Evolutionary conservation across 2,888 invertebrate genomes (phyloP).

Genomic region (Andrena praecox): DNA sequence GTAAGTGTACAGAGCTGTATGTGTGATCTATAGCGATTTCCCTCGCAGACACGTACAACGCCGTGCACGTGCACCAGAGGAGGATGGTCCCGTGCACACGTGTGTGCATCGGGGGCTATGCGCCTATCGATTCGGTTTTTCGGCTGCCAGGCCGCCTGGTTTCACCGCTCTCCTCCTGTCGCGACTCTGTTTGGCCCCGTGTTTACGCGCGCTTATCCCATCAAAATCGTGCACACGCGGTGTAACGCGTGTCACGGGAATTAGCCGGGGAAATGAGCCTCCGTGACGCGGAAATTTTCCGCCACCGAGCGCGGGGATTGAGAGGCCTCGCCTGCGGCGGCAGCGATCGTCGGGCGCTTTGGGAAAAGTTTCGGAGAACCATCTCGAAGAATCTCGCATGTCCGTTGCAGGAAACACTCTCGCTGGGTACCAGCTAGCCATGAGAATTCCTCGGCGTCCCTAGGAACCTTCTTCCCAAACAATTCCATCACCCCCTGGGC

Average conservation of each 20-base stretch:
- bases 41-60: conserved; percentile 50
- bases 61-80: conserved; percentile 39
- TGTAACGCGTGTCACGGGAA: conserved; percentile 52
- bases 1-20: conserved; percentile 75
- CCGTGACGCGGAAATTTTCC: conserved; percentile 9
- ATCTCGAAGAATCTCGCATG: neutral
- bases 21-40: conserved; percentile 76
- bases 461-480: too few species aligned
- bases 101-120: conserved; percentile 75
- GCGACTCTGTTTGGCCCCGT: conserved; percentile 47
- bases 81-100: conserved; percentile 25
- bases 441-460: too few species aligned
- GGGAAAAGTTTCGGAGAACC: neutral
- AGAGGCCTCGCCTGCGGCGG: neutral
- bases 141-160: conserved; percentile 81
- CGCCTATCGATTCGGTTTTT: conserved; percentile 84
- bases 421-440: too few species aligned
- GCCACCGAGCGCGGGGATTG: neutral
- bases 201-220: conserved; percentile 63
- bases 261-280: conserved; percentile 46
- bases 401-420: too few species aligned
- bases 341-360: neutral
- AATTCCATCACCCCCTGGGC: too few species aligned
- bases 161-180: conserved; percentile 72
- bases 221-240: conserved; percentile 58